These are phyloP conservation scores for Periphyllus acericola DNA, from an alignment of 2,888 invertebrate species.

Conservation along the genomic window DNA sequence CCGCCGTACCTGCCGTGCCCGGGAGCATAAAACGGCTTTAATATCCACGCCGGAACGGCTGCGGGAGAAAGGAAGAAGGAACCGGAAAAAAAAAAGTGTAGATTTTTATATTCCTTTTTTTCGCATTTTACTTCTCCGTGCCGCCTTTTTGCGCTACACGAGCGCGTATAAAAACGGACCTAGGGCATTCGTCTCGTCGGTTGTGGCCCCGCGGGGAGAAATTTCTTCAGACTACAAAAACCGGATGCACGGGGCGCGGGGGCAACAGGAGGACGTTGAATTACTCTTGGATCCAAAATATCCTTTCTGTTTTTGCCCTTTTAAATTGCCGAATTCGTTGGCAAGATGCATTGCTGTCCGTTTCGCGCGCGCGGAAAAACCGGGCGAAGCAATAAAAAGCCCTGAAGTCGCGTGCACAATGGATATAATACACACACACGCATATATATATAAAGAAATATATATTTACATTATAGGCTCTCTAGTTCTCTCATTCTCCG, in stretches of 20 bases:
- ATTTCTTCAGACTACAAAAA: slow-evolving; percentile 53
- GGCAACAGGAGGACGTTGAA: slow-evolving; percentile 15
- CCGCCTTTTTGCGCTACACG: background rate
- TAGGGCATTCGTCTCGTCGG: slow-evolving; percentile 55
- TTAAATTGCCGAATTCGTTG: slow-evolving; percentile 47
- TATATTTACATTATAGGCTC: background rate
- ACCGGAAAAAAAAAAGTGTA: slow-evolving; percentile 34
- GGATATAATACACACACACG: background rate
- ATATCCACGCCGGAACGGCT: slow-evolving; percentile 37
- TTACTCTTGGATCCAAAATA: slow-evolving; percentile 17
- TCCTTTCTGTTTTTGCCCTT: slow-evolving; percentile 32
- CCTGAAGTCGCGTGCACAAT: background rate
- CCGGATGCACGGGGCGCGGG: background rate
- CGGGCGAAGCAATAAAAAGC: slow-evolving; percentile 36
- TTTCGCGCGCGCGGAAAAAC: background rate
- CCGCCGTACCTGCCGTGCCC: slow-evolving; percentile 38
- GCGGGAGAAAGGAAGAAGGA: background rate
- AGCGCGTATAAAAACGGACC: slow-evolving; percentile 51
- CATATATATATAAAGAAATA: background rate
- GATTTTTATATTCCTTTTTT: slow-evolving; percentile 57
- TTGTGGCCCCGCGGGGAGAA: slow-evolving; percentile 60
- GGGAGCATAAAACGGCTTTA: slow-evolving; percentile 55
- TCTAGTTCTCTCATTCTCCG: background rate
- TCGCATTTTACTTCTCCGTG: slow-evolving; percentile 29
- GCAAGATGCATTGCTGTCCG: slow-evolving; percentile 49